Conservation (phyloP, 2,888 invertebrate genomes). For the Oscheius myriophilus region DNA sequence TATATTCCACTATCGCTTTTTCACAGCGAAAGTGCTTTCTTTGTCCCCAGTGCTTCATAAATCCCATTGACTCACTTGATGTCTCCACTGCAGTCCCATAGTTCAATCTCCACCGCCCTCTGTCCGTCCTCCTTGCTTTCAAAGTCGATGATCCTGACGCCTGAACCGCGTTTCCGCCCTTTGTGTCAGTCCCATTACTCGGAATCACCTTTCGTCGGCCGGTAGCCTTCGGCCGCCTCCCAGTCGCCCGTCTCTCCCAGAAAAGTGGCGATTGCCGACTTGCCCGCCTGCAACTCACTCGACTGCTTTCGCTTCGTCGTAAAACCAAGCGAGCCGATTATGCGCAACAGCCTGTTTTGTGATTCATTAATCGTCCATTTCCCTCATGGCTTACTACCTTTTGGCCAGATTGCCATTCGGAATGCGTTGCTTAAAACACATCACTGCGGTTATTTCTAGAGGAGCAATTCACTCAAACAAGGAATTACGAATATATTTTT, state of each 20-base stretch:
- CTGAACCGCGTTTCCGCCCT: slow-evolving; percentile 32
- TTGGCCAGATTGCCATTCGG: neutral
- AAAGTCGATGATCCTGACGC: slow-evolving; percentile 80
- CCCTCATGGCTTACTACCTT: neutral
- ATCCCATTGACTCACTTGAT: slow-evolving; percentile 30
- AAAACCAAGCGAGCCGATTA: neutral
- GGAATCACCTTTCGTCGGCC: slow-evolving; percentile 56
- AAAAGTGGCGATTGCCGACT: slow-evolving; percentile 55
- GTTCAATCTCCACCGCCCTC: slow-evolving; percentile 80
- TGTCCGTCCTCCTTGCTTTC: slow-evolving; percentile 78
- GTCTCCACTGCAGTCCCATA: slow-evolving; percentile 56
- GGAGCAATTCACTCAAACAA: too few species aligned
- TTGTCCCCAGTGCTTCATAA: too few species aligned
- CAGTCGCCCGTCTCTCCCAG: slow-evolving; percentile 52
- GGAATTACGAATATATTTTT: too few species aligned
- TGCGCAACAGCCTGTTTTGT: too few species aligned
- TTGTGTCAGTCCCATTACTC: slow-evolving; percentile 14
- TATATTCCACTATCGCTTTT: too few species aligned
- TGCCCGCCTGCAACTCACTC: slow-evolving; percentile 49
- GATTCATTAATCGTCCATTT: too few species aligned
- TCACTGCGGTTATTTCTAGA: too few species aligned
- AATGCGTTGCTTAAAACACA: too few species aligned
- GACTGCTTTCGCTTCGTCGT: neutral
- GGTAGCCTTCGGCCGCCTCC: slow-evolving; percentile 43
- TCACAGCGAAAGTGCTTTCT: too few species aligned